A percentile compares a stretch with the other conserved stretches of the same genome.
Evolutionary conservation across 2,113 vertebrate species (phyloP).

Genomic region (Chloropsis hardwickii): DNA sequence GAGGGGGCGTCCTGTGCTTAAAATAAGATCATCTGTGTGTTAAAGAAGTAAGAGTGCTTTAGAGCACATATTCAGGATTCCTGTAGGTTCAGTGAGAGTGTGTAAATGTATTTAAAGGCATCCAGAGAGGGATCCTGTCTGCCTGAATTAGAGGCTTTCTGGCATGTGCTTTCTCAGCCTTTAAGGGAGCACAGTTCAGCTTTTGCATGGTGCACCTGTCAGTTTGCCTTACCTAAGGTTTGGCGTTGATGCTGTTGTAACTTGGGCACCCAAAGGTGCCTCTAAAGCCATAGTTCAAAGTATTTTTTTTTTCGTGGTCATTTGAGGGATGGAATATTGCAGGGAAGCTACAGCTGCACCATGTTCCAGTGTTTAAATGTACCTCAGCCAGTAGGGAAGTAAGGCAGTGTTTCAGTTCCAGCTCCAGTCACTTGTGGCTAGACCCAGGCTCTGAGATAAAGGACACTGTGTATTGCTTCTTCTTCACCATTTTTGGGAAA

Average conservation of each 20-base stretch:
- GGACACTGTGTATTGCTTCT: not conserved
- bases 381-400: not conserved
- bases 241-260: not conserved
- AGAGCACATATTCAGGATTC: not conserved
- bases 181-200: not conserved
- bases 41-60: not conserved
- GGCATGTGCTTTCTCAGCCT: not conserved
- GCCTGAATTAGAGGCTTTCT: not conserved
- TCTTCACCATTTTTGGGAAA: slow-evolving; percentile 29
- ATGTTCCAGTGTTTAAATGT: not conserved
- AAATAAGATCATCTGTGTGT: not conserved
- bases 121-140: not conserved
- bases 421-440: not conserved
- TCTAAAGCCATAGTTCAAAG: not conserved
- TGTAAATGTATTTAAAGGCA: not conserved
- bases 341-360: not conserved
- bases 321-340: not conserved
- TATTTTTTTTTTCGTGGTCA: not conserved
- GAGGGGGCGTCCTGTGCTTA: not conserved
- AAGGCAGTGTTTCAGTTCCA: not conserved
- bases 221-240: not conserved
- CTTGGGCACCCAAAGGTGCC: not conserved
- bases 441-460: not conserved
- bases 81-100: not conserved
- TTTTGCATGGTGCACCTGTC: not conserved